Conservation (phyloP, 2,888 invertebrate species). For the Bembecia ichneumoniformis region DNA sequence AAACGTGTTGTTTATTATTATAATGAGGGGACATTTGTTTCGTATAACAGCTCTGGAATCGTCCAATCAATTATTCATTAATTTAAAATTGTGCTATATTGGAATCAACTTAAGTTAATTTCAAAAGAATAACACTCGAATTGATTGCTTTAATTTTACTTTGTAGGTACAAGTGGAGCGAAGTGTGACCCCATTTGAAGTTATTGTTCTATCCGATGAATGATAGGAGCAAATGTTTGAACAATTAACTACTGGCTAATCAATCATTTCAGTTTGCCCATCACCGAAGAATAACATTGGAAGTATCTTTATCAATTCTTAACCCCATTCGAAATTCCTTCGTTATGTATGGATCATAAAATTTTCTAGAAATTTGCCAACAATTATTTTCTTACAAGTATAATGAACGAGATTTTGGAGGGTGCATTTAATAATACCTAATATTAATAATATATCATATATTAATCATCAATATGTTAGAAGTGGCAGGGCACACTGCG, state of each 20-base stretch:
- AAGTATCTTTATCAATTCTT: not conserved
- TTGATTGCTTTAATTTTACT: constrained; percentile 10
- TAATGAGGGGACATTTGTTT: constrained; percentile 2
- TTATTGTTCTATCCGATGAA: constrained; percentile 24
- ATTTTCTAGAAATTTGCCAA: too few species aligned
- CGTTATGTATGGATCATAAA: too few species aligned
- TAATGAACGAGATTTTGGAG: too few species aligned
- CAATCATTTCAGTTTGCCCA: constrained; percentile 44
- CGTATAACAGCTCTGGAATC: constrained; percentile 17
- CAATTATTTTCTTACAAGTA: too few species aligned
- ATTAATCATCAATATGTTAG: too few species aligned
- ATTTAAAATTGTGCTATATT: constrained; percentile 12
- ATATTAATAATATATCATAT: too few species aligned
- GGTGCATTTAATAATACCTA: too few species aligned
- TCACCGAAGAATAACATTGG: constrained; percentile 1
- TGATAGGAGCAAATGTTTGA: constrained; percentile 44
- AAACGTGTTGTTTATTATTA: constrained; percentile 6
- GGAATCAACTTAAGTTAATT: constrained; percentile 1
- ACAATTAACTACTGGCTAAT: constrained; percentile 40
- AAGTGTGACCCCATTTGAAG: constrained; percentile 12
- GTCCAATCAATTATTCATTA: constrained; percentile 36
- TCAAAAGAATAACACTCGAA: constrained; percentile 38
- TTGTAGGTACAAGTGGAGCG: not conserved
- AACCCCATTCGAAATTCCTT: too few species aligned
- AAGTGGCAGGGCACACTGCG: too few species aligned